phyloP scores from a whole-genome alignment of 92 coral and sea anemone species.

The Umimayanthus kanabou region DNA sequence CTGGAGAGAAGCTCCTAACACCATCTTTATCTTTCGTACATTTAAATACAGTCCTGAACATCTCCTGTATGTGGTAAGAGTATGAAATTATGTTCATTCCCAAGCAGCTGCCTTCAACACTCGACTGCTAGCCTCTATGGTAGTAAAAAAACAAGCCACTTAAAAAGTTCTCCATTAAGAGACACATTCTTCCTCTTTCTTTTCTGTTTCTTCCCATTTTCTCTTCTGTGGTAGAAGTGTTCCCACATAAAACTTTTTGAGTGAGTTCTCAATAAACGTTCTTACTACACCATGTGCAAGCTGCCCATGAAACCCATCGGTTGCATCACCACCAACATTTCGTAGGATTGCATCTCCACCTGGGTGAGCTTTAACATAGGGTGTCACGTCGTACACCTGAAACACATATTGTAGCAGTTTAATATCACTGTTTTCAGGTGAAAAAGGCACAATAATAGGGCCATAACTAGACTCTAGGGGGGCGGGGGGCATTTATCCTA shows the following conservation, averaged over 20 bases:
- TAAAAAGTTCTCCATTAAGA: neutral
- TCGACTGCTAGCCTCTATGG: neutral
- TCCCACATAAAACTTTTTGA: constrained; percentile 67
- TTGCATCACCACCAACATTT: constrained; percentile 73
- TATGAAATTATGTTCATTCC: neutral
- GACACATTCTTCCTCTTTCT: neutral
- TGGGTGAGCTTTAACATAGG: constrained; percentile 73
- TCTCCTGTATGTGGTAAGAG: no score
- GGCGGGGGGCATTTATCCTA: no score
- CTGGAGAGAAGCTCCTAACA: no score
- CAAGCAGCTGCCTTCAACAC: neutral
- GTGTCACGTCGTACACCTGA: constrained; percentile 79
- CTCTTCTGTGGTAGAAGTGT: constrained; percentile 26
- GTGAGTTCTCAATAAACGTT: constrained; percentile 59
- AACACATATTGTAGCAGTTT: neutral
- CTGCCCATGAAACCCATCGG: constrained; percentile 66
- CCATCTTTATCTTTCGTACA: neutral
- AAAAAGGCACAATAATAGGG: no score
- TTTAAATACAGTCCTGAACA: neutral
- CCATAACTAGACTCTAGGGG: no score
- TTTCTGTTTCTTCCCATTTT: constrained; percentile 11
- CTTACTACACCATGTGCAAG: constrained; percentile 72
- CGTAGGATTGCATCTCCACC: constrained; percentile 75
- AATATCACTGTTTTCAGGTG: neutral
- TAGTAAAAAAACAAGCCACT: neutral